phyloP scores from a whole-genome alignment of 2,113 vertebrate species.

The Chascanopsetta lugubris region DNA sequence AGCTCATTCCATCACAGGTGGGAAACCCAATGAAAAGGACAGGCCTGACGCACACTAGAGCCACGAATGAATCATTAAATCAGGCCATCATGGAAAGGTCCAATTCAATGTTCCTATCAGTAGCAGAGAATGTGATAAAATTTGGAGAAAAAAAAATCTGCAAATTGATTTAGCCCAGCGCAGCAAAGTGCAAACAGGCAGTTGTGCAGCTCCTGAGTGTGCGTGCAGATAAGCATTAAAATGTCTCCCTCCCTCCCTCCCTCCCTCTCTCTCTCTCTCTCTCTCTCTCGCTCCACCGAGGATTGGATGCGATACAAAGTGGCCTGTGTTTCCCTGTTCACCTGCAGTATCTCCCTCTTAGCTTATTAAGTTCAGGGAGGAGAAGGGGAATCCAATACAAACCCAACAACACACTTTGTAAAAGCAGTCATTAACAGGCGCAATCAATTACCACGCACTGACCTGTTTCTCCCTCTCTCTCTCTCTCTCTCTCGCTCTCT shows the following conservation, averaged over 20 bases:
- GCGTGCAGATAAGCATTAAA: slow-evolving; percentile 76
- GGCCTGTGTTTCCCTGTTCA: background rate
- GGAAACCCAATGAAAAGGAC: slow-evolving; percentile 14
- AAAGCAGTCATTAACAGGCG: background rate
- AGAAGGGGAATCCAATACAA: slow-evolving; percentile 5
- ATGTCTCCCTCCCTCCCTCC: too few species aligned
- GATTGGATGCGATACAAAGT: slow-evolving; percentile 51
- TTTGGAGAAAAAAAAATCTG: slow-evolving; percentile 84
- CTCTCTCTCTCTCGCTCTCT: background rate
- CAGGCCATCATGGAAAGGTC: slow-evolving; percentile 14
- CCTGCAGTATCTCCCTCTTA: background rate
- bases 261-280: too few species aligned
- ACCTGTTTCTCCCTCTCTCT: background rate
- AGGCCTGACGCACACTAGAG: slow-evolving; percentile 1
- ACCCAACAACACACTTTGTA: slow-evolving; percentile 3
- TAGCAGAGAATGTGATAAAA: slow-evolving; percentile 73
- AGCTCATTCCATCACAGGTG: slow-evolving; percentile 31
- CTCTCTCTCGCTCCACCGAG: slow-evolving; percentile 50
- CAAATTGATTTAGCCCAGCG: slow-evolving; percentile 85
- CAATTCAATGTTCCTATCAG: slow-evolving; percentile 46
- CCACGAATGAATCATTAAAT: slow-evolving; percentile 62
- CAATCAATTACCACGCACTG: background rate
- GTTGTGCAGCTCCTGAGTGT: slow-evolving; percentile 60
- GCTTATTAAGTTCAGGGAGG: slow-evolving; percentile 11
- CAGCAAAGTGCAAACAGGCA: slow-evolving; percentile 70